Conservation (phyloP, 2,797 vertebrate genomes). For the Cirrhinus mrigala region DNA sequence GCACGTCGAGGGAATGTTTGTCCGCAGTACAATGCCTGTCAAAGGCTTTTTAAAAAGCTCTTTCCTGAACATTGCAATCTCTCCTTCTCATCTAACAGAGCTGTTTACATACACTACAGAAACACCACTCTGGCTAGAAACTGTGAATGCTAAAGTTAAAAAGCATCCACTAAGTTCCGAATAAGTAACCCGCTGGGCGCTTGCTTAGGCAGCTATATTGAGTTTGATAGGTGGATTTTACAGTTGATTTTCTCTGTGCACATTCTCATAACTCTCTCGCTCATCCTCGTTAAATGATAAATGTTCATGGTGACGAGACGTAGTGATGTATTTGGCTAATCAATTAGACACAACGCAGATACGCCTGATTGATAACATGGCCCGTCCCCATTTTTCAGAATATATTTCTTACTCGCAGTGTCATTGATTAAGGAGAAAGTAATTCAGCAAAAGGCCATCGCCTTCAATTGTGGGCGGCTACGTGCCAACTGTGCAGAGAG, state of each 20-base stretch:
- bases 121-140: constrained; percentile 17
- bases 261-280: constrained; percentile 58
- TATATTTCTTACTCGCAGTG: constrained; percentile 65
- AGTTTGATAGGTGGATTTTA: constrained; percentile 49
- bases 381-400: constrained; percentile 60
- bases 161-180: background rate
- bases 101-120: constrained; percentile 28
- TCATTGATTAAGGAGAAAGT: constrained; percentile 76
- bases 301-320: constrained; percentile 61
- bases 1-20: constrained; percentile 38
- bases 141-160: background rate
- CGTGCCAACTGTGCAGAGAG: constrained; percentile 65
- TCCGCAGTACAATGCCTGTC: constrained; percentile 43
- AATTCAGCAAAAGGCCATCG: constrained; percentile 72
- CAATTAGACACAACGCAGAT: constrained; percentile 61
- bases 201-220: constrained; percentile 29
- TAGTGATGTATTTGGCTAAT: constrained; percentile 68
- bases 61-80: constrained; percentile 46
- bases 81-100: constrained; percentile 29
- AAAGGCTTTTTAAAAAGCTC: constrained; percentile 53
- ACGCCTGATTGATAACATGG: constrained; percentile 68
- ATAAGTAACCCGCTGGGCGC: background rate
- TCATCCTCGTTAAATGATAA: constrained; percentile 60
- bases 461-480: constrained; percentile 63
- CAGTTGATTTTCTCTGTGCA: constrained; percentile 35